Evolutionary conservation across 2,113 vertebrate genomes (phyloP), one percentile per base, ranked within the genome.

Genomic region (Sceloporus tristichus): DNA sequence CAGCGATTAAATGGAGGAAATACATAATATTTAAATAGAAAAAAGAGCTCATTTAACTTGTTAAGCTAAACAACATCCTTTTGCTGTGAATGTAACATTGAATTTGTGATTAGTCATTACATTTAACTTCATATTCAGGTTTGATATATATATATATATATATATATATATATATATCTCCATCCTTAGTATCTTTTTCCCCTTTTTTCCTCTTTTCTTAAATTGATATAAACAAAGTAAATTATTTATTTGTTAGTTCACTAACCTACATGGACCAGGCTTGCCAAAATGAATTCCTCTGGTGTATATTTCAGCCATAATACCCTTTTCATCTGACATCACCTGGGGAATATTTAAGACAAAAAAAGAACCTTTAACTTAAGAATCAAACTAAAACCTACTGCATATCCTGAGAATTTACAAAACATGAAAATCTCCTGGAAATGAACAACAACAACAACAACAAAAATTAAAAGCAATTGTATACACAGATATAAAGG

Each of bases 241-340:
- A 79, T 25, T 92, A 81, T 82, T 77, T 77, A 88, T 83, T 78
- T n/a, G 73, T 88, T 88, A 81, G 65, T 86, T 8, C 23, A 42
- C 59, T 88, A 73, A 88, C 86, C 27, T 91, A 93, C 54, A 34
- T 0, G 48, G 81, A 68, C 70, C 13, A 87, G 62, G 80, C 14
- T 56, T 92, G 42, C 59, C 78, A 81, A 91, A 93, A 93, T 92
- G 84, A 93, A 92, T 89, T 79, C 66, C 48, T 91, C 79, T 80
- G 81, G 85, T 91, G 92, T 93, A 9, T 87, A 74, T 90, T 94
- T 87, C 81, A 90, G 54, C 79, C 79, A 88, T 92, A 89, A 85
- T 70, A 91, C 25, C 79, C 59, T 89, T 84, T 25, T 78, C 78
- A 93, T 40, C 8, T 0, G 0, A 86, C 68, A 68, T 73, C 4